Percentiles rank a stretch among this genome's conserved stretches.
Conservation (phyloP, 2,888 invertebrate species). For the Brassicogethes aeneus region DNA sequence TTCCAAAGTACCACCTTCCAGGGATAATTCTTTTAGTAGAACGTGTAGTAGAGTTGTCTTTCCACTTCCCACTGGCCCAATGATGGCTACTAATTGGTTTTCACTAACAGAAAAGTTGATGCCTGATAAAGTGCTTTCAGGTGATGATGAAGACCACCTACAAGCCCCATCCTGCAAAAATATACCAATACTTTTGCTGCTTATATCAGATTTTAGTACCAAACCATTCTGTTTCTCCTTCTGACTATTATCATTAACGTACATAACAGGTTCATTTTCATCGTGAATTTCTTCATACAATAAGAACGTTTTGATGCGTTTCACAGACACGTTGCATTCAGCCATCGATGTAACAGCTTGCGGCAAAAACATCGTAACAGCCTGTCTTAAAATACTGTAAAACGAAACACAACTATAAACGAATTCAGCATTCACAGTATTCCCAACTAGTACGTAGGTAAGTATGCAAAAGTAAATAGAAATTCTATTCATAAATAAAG, state of each 20-base stretch:
- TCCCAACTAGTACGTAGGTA: slow-evolving; percentile 60
- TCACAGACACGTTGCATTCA: slow-evolving; percentile 42
- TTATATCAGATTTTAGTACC: neutral
- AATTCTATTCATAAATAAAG: slow-evolving; percentile 73
- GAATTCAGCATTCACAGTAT: slow-evolving; percentile 47
- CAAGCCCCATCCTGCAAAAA: slow-evolving; percentile 53
- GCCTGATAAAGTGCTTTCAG: slow-evolving; percentile 44
- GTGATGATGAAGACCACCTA: slow-evolving; percentile 47
- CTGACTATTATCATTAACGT: slow-evolving; percentile 1
- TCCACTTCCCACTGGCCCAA: slow-evolving; percentile 56
- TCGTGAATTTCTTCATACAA: slow-evolving; percentile 36
- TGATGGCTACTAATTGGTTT: slow-evolving; percentile 46
- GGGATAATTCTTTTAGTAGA: slow-evolving; percentile 61
- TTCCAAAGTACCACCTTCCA: slow-evolving; percentile 52
- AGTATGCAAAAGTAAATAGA: slow-evolving; percentile 75
- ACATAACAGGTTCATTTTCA: neutral
- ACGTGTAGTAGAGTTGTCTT: slow-evolving; percentile 48
- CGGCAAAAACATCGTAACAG: slow-evolving; percentile 56
- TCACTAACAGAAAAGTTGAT: slow-evolving; percentile 55
- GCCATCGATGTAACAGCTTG: slow-evolving; percentile 59
- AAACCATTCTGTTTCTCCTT: neutral
- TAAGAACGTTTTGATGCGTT: slow-evolving; percentile 48
- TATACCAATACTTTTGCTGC: slow-evolving; percentile 41
- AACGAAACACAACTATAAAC: slow-evolving; percentile 68
- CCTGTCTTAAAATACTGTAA: slow-evolving; percentile 58